Conservation (phyloP, 2,113 vertebrate species). For the Corythoichthys intestinalis region DNA sequence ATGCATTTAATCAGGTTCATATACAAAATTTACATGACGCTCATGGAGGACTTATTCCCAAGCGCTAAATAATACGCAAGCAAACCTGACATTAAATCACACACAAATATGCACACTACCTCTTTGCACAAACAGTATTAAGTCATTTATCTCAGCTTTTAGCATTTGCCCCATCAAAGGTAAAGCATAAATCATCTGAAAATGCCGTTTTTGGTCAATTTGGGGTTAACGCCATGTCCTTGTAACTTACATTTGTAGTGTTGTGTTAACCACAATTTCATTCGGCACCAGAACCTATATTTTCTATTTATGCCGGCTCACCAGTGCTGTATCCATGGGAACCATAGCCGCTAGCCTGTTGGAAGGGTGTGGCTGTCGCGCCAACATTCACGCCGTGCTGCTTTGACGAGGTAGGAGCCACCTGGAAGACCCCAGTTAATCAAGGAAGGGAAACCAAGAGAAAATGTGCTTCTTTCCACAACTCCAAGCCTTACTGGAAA, state of each 20-base stretch:
- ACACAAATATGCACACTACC: background rate
- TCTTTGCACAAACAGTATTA: no score
- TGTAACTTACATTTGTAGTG: background rate
- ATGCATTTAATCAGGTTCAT: background rate
- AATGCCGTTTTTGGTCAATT: no score
- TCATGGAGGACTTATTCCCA: background rate
- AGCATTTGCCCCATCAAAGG: no score
- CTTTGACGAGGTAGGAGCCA: conserved; percentile 97
- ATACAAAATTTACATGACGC: background rate
- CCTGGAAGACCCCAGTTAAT: conserved; percentile 61
- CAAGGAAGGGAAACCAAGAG: background rate
- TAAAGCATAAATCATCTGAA: no score
- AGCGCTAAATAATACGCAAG: background rate
- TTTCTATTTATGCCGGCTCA: conserved; percentile 53
- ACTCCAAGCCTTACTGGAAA: conserved; percentile 86
- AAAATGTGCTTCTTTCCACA: background rate
- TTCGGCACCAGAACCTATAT: conserved; percentile 11
- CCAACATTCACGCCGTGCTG: conserved; percentile 97
- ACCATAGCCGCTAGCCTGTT: conserved; percentile 93
- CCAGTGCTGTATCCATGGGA: conserved; percentile 95
- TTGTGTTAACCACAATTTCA: background rate
- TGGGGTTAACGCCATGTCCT: background rate
- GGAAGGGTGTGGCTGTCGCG: conserved; percentile 91
- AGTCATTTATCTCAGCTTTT: no score
- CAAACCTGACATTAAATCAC: background rate